These are phyloP conservation scores for Ormia ochracea DNA, from an alignment of 2,888 invertebrate genomes.

Conservation along the genomic window DNA sequence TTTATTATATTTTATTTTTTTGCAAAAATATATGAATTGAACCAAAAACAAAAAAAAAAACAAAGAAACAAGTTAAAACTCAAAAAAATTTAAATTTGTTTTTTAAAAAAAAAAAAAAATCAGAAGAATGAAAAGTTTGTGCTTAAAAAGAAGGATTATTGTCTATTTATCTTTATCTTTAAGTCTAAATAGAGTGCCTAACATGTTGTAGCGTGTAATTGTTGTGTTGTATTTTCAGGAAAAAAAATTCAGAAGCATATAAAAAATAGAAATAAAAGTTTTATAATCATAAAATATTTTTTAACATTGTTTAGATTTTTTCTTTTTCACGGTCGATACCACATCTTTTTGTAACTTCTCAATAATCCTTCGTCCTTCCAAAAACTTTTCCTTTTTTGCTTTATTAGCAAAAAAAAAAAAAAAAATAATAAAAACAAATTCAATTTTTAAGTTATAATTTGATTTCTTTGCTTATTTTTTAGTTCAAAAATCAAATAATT, in stretches of 20 bases:
- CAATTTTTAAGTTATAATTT: conserved; percentile 63
- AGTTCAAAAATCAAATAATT: conserved; percentile 13
- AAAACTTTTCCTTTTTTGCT: conserved; percentile 48
- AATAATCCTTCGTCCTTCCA: conserved; percentile 73
- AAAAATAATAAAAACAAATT: too few relatives aligned
- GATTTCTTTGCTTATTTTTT: conserved; percentile 8
- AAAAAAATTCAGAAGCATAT: conserved; percentile 45
- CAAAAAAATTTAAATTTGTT: conserved; percentile 66
- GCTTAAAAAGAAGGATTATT: conserved; percentile 70
- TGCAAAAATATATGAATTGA: conserved; percentile 58
- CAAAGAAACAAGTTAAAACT: conserved; percentile 69
- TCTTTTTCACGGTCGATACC: conserved; percentile 77
- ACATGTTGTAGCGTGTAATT: conserved; percentile 36
- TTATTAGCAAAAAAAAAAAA: conserved; percentile 12
- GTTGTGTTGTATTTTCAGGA: conserved; percentile 34
- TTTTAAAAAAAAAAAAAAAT: conserved; percentile 12
- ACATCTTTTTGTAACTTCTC: conserved; percentile 60
- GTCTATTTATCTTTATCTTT: conserved; percentile 38
- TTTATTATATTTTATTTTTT: conserved; percentile 5
- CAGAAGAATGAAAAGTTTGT: conserved; percentile 23
- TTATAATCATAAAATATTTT: conserved; percentile 46
- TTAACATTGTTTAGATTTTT: conserved; percentile 77
- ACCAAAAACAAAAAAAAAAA: conserved; percentile 66
- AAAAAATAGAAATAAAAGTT: conserved; percentile 42
- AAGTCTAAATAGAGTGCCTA: conserved; percentile 49